Base-by-base conservation (phyloP, 1,140 invertebrate species). In the Heliconius eleuchia region DNA sequence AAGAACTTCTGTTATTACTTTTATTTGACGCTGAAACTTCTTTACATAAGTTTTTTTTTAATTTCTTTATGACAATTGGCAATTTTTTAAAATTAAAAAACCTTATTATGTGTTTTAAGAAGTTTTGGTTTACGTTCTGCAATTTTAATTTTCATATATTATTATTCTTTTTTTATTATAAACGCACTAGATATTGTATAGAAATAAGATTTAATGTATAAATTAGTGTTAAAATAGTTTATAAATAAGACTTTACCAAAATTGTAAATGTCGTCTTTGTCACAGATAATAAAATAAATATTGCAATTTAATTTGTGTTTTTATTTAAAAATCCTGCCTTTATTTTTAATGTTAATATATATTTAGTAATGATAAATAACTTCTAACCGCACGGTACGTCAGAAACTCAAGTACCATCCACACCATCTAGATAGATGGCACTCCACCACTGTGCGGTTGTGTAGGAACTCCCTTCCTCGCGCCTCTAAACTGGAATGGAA, bases 261-360 rank as follows among this genome's bases (percentile, higher is more conserved):
- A 81, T 81, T 81, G 76, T 81, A 77, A 77, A 79, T 72, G 73
- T 80, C 77, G 80, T 81, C 73, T 81, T 77, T 81, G 75, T 77
- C 80, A 81, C 80, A 77, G 80, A 77, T 66, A 66, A 30, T 30
- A 66, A 66, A 77, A 81, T 81, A 79, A 79, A 79, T 79, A 79
- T 79, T 79, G 75, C 57, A 79, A 74, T 71, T 79, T 79, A 72
- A 74, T 39, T 73, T 66, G 50, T 75, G 8, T 42, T n/a, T 19
- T 30, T 46, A 66, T 79, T 74, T 71, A 37, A 46, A 46, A 46
- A 66, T 66, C 60, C 60, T 30, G 27, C 9, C 27, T 23, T 66
- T 66, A 30, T 30, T 70, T 79, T 46, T 23, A 57, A 37, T 71
- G 0, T 23, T 60, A 1, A 1, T 55, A 27, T 60, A 52, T 52